These are phyloP conservation scores for Rhea pennata DNA, from an alignment of 2,113 vertebrate species.

Conservation along the genomic window DNA sequence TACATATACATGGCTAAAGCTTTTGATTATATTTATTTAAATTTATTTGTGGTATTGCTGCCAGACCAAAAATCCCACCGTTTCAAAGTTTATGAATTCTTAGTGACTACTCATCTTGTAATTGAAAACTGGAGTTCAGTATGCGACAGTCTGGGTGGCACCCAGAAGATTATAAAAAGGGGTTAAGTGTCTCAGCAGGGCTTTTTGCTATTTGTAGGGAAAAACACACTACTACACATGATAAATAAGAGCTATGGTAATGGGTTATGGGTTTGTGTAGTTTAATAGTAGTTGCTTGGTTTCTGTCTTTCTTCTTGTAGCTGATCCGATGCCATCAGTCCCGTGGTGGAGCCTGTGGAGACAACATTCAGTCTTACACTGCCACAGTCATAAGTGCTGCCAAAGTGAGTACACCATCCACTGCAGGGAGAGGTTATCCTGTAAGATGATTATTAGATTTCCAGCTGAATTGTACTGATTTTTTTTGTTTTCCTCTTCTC, in stretches of 20 bases:
- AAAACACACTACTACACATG: conserved; percentile 62
- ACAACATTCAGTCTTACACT: conserved; percentile 97
- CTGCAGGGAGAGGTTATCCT: conserved; percentile 33
- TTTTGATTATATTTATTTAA: conserved; percentile 80
- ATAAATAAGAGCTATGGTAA: conserved; percentile 75
- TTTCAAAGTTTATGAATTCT: conserved; percentile 81
- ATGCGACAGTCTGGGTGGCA: conserved; percentile 77
- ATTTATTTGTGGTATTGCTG: conserved; percentile 78
- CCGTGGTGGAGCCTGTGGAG: conserved; percentile 95
- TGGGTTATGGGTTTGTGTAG: conserved; percentile 69
- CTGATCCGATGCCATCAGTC: conserved; percentile 98
- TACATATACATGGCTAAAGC: conserved; percentile 75
- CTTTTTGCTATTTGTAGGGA: conserved; percentile 75
- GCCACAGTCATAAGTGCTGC: conserved; percentile 98
- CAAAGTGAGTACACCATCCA: conserved; percentile 87
- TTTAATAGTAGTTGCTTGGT: conserved; percentile 71
- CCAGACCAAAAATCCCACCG: conserved; percentile 73
- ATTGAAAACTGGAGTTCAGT: conserved; percentile 75
- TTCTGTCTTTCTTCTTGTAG: conserved; percentile 74
- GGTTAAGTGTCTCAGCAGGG: conserved; percentile 75
- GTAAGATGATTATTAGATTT: conserved; percentile 32
- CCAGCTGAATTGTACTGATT: conserved; percentile 27
- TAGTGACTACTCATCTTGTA: conserved; percentile 73
- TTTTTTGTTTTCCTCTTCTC: neutral
- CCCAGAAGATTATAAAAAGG: conserved; percentile 78